Evolutionary conservation across 53 echinoderm and acorn worm species (phyloP), one percentile per base, ranked within the genome.

Genomic region (Holothuria scabra): DNA sequence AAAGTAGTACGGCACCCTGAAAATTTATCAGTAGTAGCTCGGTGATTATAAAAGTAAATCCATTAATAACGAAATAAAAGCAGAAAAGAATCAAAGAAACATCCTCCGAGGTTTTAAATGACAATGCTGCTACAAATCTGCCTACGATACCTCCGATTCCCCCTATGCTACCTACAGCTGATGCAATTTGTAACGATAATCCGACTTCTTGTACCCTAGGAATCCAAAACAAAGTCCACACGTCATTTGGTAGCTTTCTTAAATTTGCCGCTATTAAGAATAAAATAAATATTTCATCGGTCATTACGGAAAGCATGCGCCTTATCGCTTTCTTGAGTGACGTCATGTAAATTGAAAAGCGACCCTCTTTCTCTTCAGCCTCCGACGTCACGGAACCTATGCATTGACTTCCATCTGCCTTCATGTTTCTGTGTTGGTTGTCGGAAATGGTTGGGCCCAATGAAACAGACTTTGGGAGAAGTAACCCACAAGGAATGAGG

Each of bases 191-290:
- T 19, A 59, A 9, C 12, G 59, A 31, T 7, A 80, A 24, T 5
- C 60, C 32, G 8, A 8, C 19, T 31, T 10, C 80, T 59, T 22
- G 29, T 22, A 59, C 31, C 8, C 37, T 59, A 23, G 80, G 80
- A 34, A 80, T 60, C 18, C 57, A 38, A 80, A 35, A 80, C n/a
- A 60, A 80, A 12, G 26, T 59, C 80, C 80, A 80, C 4, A 32
- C 37, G 21, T 80, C 80, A 32, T 59, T 80, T 80, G 80, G 80
- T 14, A 80, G 60, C 57, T 80, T 80, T 32, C 80, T 58, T 28
- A 80, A n/a, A 59, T 80, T 80, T 20, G 60, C 80, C 8, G 60
- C 61, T 20, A 80, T 33, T 28, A 60, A 80, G n/a, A 80, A 80
- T 1, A 80, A 11, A 34, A 33, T 7, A 38, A 80, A 80, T 48